Evolutionary conservation across 1,140 invertebrate genomes (phyloP).

Genomic region (Aphaenogaster floridana): DNA sequence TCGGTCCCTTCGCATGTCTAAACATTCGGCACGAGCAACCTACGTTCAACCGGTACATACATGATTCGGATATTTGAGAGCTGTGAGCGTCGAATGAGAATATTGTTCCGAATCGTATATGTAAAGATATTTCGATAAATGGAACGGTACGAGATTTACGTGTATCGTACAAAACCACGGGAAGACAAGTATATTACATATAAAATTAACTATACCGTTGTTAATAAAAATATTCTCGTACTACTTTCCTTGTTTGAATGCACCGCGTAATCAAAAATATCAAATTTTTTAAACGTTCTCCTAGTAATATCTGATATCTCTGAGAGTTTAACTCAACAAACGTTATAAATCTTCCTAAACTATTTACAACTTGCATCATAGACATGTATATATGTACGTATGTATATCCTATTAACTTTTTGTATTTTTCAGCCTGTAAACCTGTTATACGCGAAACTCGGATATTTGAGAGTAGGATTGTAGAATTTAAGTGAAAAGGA

Average conservation of each 20-base stretch:
- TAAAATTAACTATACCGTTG: neutral
- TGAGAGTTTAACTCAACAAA: neutral
- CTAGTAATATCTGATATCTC: neutral
- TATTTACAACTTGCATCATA: neutral
- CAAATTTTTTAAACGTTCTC: neutral
- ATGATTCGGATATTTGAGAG: slow-evolving; percentile 39
- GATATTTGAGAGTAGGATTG: neutral
- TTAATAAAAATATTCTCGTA: neutral
- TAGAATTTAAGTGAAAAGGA: neutral
- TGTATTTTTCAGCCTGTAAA: neutral
- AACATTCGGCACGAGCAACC: slow-evolving; percentile 18
- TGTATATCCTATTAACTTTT: slow-evolving; percentile 1
- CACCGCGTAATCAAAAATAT: neutral
- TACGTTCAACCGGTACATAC: slow-evolving; percentile 7
- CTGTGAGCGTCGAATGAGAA: neutral
- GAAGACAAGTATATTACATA: neutral
- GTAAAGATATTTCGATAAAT: neutral
- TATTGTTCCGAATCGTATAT: slow-evolving; percentile 7
- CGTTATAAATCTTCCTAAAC: neutral
- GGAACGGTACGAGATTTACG: neutral
- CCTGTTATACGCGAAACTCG: neutral
- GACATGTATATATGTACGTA: neutral
- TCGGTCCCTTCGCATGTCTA: slow-evolving; percentile 34
- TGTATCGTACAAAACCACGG: too few relatives aligned
- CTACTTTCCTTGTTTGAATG: neutral